phyloP scores from a whole-genome alignment of 2,113 vertebrate genomes.

The Myrmecophaga tridactyla region DNA sequence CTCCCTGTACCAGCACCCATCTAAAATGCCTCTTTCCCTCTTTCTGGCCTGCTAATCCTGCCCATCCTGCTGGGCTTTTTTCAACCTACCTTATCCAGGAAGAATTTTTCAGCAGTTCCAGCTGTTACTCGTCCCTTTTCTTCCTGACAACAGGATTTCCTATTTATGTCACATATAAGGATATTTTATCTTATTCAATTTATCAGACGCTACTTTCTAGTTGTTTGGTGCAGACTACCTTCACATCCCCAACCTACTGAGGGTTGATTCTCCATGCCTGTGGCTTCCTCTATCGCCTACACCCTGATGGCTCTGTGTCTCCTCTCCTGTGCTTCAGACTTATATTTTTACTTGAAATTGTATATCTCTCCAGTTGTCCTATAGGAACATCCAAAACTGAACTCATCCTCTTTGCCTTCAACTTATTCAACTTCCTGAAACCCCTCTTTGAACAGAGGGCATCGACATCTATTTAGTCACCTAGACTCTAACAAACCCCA shows the following conservation, averaged over 20 bases:
- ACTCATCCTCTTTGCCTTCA: neutral
- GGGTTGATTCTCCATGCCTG: neutral
- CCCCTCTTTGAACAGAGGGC: neutral
- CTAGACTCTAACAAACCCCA: too few relatives aligned
- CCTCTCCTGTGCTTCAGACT: neutral
- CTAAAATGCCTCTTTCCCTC: neutral
- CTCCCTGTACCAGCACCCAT: neutral
- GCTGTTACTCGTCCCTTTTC: neutral
- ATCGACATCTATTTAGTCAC: neutral
- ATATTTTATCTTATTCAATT: neutral
- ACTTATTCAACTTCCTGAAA: neutral
- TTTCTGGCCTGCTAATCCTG: neutral
- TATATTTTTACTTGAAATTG: neutral
- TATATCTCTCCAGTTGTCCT: neutral
- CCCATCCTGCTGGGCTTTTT: neutral
- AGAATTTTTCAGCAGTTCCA: neutral
- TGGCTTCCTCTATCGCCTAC: neutral
- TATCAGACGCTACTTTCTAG: neutral
- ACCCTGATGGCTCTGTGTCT: neutral
- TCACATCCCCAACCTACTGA: neutral
- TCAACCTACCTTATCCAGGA: constrained; percentile 2
- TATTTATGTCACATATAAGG: constrained; percentile 37
- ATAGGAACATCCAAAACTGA: neutral
- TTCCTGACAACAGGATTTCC: neutral
- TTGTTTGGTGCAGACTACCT: neutral